Evolutionary conservation across 2,797 vertebrate genomes (phyloP), one percentile per base, ranked within the genome.

Genomic region (Scyliorhinus canicula): DNA sequence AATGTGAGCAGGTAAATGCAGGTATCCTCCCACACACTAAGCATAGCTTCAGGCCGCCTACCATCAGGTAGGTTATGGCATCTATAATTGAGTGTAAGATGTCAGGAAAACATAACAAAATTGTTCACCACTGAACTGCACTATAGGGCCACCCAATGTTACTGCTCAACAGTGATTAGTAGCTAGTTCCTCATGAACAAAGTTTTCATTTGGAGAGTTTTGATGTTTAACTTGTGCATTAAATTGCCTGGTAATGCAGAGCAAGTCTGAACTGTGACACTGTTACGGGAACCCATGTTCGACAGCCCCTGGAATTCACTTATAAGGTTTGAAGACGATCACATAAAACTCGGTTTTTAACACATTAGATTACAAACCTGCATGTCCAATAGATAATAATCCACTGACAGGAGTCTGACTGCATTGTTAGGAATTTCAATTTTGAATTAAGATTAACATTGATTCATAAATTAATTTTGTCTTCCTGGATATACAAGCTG

Each of bases 401-500:
- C 95, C 96, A 95, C 95, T 95, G 96, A 95, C 96, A 96, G 97
- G 96, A 35, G 28, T 35, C 65, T 50, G 67, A 74, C 65, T 71
- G 93, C 65, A 94, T 94, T 71, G 93, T 71, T 94, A 71, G 67
- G 95, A 96, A 96, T 96, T 96, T 97, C 95, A 60, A 96, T 96
- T 97, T 95, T 97, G 97, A 97, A 97, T 97, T 97, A 96, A 97
- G 96, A 96, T 97, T 98, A 97, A 98, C 97, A 98, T 97, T 97
- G 97, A 98, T 98, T 97, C 96, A 95, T 97, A 98, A 97, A 98
- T 98, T 97, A 98, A 98, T 97, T 97, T 97, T 96, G 97, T 97
- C 98, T 98, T 96, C 97, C 97, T 97, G 97, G 97, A 97, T 96
- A 97, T 97, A 96, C 97, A 97, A 97, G 97, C 97, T 97, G 97